Percentiles rank a stretch among this genome's conserved stretches.
Evolutionary conservation across 2,888 invertebrate genomes (phyloP).

Genomic region (Anoncus sp.): DNA sequence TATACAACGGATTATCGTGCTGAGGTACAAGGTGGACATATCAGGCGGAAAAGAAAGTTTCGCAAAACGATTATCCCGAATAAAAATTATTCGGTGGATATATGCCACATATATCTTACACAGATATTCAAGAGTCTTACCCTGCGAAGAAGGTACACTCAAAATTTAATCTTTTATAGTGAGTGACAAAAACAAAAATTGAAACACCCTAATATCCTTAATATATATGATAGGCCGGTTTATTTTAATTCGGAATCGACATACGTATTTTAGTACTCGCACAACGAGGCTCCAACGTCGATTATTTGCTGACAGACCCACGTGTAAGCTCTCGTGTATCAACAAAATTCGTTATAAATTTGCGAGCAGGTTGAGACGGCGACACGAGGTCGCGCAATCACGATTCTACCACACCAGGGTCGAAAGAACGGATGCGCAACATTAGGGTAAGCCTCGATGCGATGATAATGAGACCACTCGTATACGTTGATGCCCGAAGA

Average conservation of each 20-base stretch:
- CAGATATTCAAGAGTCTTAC: neutral
- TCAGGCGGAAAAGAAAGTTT: slow-evolving; percentile 25
- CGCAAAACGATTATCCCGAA: neutral
- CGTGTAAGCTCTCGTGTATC: slow-evolving; percentile 5
- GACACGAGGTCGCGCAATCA: slow-evolving; percentile 39
- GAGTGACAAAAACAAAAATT: too few relatives aligned
- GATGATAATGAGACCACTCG: slow-evolving; percentile 74
- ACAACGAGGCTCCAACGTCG: neutral
- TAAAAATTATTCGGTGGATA: too few relatives aligned
- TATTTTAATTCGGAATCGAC: too few relatives aligned
- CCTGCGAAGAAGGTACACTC: neutral
- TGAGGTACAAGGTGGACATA: slow-evolving; percentile 1
- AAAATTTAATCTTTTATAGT: neutral
- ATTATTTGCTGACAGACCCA: slow-evolving; percentile 21
- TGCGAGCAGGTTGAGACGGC: slow-evolving; percentile 20
- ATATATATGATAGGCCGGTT: too few relatives aligned
- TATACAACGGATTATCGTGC: neutral
- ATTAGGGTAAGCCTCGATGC: slow-evolving; percentile 77
- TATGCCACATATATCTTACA: too few relatives aligned
- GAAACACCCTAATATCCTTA: too few relatives aligned
- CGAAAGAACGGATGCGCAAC: slow-evolving; percentile 72
- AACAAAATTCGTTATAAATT: slow-evolving; percentile 17
- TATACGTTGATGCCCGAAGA: slow-evolving; percentile 39
- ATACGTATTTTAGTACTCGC: slow-evolving; percentile 11
- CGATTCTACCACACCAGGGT: neutral